Percentiles rank a stretch among this genome's conserved stretches.
These are phyloP conservation scores for Ethmia dodecea DNA, from an alignment of 2,888 invertebrate species.

Conservation along the genomic window DNA sequence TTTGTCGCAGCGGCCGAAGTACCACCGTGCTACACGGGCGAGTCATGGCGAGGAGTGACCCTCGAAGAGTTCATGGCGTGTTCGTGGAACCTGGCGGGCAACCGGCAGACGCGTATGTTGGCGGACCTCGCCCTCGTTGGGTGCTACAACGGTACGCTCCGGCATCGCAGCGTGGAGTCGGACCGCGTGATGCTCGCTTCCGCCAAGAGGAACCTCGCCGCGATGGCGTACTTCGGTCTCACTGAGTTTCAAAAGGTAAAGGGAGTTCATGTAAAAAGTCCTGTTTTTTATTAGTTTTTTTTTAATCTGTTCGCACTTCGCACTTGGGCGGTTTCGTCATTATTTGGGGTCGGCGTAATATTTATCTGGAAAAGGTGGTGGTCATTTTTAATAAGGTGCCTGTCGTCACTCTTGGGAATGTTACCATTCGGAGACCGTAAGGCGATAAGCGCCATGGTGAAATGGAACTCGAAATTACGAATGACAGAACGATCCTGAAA, in stretches of 20 bases:
- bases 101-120: constrained; percentile 98
- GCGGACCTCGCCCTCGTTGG: constrained; percentile 96
- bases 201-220: constrained; percentile 95
- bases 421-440: too few relatives aligned
- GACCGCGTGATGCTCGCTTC: constrained; percentile 94
- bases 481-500: too few relatives aligned
- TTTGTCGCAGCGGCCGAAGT: constrained; percentile 82
- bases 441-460: too few relatives aligned
- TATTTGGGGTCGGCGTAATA: too few relatives aligned
- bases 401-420: too few relatives aligned
- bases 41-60: constrained; percentile 92
- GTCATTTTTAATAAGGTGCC: too few relatives aligned
- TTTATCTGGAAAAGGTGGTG: too few relatives aligned
- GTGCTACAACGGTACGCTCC: constrained; percentile 93
- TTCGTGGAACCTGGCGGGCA: constrained; percentile 95
- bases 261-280: too few relatives aligned
- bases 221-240: constrained; percentile 98
- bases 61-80: constrained; percentile 95
- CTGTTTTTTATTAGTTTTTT: too few relatives aligned
- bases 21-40: constrained; percentile 87
- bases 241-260: constrained; percentile 95
- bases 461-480: too few relatives aligned
- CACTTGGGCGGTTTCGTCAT: too few relatives aligned
- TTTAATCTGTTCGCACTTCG: too few relatives aligned
- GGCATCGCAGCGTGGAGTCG: constrained; percentile 82